Evolutionary conservation across 64 coral and sea anemone species (phyloP), one percentile per base, ranked within the genome.

Genomic region (Stylophora pistillata): DNA sequence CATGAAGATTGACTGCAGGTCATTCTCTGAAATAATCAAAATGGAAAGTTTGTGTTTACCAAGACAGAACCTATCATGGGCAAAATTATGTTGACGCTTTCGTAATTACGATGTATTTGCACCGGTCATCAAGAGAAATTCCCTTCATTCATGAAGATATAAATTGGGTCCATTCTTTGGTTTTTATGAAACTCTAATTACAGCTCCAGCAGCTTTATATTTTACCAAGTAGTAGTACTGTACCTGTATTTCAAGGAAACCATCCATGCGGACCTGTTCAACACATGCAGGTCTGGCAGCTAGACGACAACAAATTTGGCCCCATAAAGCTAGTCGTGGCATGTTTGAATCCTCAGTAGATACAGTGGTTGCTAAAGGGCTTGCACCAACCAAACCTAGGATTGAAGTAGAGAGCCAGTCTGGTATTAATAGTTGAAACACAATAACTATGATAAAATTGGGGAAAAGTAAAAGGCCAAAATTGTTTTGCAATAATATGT

Each of bases 351-450:
- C 87, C 23, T 93, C 95, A 74, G 95, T 90, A 6, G 88, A 86
- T 52, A 90, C 93, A 63, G 78, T 96, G 74, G 91, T 86, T 17
- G 97, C 97, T 23, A 91, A 82, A 18, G 93, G 86, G 76, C 97
- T 99, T 0, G 97, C 93, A n/a, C 97, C 97, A 93, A 95, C 93
- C 72, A 89, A 84, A 85, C 97, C 97, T 99, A 18, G 78, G n/a
- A 25, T 12, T 15, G 15, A 56, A 58, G 59, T 1, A 55, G 71
- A 12, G 0, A 5, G 29, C 0, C 66, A 71, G 66, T 15, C 13
- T 15, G 15, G 32, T 10, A 34, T 54, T 16, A 74, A 47, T 71
- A 47, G 14, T 87, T 71, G 56, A 23, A 55, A 55, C 53, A 25
- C 27, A 53, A 73, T 16, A n/a, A n/a, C n/a, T n/a, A n/a, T n/a